Conservation (phyloP, 2,797 vertebrate genomes). For the Melanotaenia boesemani region DNA sequence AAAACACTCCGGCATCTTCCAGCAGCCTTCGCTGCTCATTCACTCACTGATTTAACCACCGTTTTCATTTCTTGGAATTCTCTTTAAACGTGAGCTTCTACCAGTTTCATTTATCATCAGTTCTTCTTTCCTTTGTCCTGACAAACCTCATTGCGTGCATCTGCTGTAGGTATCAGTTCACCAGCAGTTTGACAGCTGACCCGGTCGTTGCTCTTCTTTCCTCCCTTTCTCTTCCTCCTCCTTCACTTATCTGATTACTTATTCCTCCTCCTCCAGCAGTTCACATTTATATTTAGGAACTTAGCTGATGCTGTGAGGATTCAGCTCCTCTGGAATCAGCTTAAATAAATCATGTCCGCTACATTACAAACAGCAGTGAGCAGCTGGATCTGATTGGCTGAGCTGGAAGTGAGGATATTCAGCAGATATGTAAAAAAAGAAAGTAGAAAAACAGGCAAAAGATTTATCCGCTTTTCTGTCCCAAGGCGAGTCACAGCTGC, state of each 20-base stretch:
- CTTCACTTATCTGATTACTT: neutral
- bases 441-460: neutral
- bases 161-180: neutral
- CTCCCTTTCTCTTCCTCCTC: no score
- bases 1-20: neutral
- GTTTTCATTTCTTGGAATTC: neutral
- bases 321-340: slow-evolving; percentile 6
- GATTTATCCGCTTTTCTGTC: no score
- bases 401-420: neutral
- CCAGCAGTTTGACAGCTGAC: neutral
- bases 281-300: slow-evolving; percentile 23
- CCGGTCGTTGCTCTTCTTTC: no score
- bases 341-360: slow-evolving; percentile 23
- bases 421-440: no score
- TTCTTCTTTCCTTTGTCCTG: no score
- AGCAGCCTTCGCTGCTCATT: neutral
- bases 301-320: slow-evolving; percentile 6
- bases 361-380: neutral
- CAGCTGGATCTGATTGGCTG: neutral
- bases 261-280: slow-evolving; percentile 5
- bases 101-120: no score
- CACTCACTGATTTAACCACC: neutral
- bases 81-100: neutral
- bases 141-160: no score
- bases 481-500: no score